Conservation (phyloP, 2,113 vertebrate species). For the Microcebus griseorufus region DNA sequence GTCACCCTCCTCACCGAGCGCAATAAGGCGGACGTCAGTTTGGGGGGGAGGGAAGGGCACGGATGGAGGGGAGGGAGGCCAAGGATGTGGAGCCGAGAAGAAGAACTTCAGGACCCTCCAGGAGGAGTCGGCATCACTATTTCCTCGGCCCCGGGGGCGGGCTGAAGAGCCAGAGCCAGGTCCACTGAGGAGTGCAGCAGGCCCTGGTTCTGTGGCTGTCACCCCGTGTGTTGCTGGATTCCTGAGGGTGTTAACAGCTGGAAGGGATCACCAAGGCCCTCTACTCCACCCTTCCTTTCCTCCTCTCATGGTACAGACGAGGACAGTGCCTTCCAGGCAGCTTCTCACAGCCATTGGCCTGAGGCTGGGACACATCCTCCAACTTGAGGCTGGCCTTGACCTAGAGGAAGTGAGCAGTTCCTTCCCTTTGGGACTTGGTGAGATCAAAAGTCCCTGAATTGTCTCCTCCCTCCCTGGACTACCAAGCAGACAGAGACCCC, state of each 20-base stretch:
- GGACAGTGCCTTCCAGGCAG: background rate
- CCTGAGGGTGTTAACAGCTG: background rate
- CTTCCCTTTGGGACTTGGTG: background rate
- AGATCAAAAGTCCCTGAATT: background rate
- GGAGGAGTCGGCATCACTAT: background rate
- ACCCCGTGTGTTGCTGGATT: background rate
- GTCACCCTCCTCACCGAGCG: background rate
- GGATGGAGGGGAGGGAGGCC: background rate
- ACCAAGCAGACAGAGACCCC: background rate
- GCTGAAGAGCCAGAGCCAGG: background rate
- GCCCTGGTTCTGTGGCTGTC: background rate
- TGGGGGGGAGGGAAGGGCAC: background rate
- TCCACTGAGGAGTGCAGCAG: background rate
- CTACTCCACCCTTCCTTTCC: background rate
- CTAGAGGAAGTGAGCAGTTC: background rate
- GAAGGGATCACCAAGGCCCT: background rate
- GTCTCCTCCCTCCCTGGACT: background rate
- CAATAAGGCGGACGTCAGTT: background rate
- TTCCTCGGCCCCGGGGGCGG: background rate
- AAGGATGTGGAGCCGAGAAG: background rate
- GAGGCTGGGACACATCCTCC: background rate
- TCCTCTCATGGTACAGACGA: background rate
- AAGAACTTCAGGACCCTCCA: background rate
- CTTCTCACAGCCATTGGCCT: background rate
- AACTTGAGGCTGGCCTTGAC: background rate